Evolutionary conservation across 2,113 vertebrate genomes (phyloP).

Genomic region (Ammodytes marinus): DNA sequence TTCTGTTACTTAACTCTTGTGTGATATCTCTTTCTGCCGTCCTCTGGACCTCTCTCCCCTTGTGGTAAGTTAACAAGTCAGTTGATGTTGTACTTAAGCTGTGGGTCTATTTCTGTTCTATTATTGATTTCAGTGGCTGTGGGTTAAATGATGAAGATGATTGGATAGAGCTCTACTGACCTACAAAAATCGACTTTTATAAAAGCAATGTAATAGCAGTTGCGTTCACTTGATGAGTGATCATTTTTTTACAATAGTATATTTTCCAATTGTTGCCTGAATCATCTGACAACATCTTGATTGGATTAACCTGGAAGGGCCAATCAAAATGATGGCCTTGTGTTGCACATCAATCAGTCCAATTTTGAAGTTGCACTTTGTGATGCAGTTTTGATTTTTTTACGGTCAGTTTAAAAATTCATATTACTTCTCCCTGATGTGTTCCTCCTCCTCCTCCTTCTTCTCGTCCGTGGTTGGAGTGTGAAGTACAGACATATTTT

Average conservation of each 20-base stretch:
- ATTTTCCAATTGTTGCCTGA: neutral
- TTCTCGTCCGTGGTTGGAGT: conserved; percentile 12
- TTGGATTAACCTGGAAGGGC: conserved; percentile 29
- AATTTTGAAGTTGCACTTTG: neutral
- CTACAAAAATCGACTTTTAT: neutral
- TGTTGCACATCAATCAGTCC: conserved; percentile 20
- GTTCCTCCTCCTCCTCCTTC: conserved; percentile 28
- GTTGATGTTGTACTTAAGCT: conserved; percentile 58
- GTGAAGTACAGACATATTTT: neutral
- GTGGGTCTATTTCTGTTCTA: conserved; percentile 42
- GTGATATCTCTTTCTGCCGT: conserved; percentile 81
- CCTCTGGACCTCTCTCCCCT: conserved; percentile 78
- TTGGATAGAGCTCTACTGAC: conserved; percentile 17
- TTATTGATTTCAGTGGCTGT: conserved; percentile 39
- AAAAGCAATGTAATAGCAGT: neutral
- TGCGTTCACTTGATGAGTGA: neutral
- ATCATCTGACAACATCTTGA: neutral
- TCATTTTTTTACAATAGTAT: neutral
- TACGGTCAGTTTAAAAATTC: neutral
- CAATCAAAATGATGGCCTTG: neutral
- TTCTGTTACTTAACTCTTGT: conserved; percentile 76
- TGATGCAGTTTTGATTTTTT: conserved; percentile 10
- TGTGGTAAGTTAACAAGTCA: conserved; percentile 80
- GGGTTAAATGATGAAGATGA: conserved; percentile 32
- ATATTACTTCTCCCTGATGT: conserved; percentile 30